phyloP scores from a whole-genome alignment of 2,113 vertebrate species.

The Pachycephala philippinensis region DNA sequence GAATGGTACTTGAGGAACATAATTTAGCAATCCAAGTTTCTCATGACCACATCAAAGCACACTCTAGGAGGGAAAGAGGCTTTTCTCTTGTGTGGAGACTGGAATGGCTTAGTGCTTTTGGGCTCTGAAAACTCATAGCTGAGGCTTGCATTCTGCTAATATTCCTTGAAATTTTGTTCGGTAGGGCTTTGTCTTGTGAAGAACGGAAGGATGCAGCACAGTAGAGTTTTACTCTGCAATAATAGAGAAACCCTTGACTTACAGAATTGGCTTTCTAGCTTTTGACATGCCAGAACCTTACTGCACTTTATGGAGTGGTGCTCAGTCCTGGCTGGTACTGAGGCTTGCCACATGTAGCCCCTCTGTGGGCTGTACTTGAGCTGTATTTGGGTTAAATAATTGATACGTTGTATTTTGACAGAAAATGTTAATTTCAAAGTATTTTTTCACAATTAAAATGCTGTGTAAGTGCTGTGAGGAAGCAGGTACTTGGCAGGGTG shows the following conservation, averaged over 20 bases:
- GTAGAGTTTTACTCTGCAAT: neutral
- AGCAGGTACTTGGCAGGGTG: neutral
- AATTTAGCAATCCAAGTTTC: neutral
- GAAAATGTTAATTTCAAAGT: neutral
- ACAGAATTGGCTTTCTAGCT: neutral
- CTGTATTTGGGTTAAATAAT: neutral
- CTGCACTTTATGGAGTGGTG: accelerated
- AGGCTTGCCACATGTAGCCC: accelerated
- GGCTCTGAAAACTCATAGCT: neutral
- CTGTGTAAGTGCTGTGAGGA: accelerated
- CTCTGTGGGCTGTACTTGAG: neutral
- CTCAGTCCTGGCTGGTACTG: neutral
- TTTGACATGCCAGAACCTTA: neutral
- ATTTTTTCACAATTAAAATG: neutral
- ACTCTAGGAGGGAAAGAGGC: neutral
- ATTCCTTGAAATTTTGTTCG: neutral
- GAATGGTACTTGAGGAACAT: neutral
- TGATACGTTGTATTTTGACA: accelerated
- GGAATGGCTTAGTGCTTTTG: neutral
- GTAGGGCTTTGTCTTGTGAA: neutral
- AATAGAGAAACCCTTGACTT: neutral
- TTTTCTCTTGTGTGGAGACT: neutral
- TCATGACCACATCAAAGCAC: neutral
- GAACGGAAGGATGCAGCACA: neutral
- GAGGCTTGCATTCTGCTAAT: neutral